These are phyloP conservation scores for Butorides virescens DNA, from an alignment of 2,113 vertebrate genomes.

Conservation along the genomic window DNA sequence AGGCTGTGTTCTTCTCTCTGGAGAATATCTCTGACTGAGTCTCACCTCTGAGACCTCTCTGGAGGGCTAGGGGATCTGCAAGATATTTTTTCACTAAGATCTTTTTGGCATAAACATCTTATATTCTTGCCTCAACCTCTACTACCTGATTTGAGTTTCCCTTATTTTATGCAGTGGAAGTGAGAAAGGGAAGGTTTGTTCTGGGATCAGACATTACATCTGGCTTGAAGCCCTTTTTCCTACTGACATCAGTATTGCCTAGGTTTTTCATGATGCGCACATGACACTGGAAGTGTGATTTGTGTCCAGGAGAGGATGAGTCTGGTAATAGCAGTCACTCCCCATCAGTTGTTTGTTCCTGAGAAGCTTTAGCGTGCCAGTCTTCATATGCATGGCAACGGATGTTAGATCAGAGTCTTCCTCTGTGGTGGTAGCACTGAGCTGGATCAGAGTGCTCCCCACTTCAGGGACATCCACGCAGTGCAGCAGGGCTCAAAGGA, in stretches of 20 bases:
- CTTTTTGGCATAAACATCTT: neutral
- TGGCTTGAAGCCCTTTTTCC: neutral
- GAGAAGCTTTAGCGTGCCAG: neutral
- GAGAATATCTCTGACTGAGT: neutral
- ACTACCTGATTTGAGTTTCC: neutral
- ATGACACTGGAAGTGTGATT: neutral
- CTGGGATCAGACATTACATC: neutral
- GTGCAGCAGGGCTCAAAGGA: neutral
- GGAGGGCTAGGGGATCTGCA: neutral
- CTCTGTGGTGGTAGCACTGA: neutral
- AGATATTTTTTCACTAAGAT: neutral
- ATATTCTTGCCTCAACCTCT: neutral
- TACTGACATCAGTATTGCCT: neutral
- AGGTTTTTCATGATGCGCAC: neutral
- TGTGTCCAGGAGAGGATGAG: neutral
- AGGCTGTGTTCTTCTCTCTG: neutral
- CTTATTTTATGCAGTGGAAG: neutral
- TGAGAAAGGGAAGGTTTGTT: neutral
- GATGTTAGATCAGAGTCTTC: neutral
- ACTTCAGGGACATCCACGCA: neutral
- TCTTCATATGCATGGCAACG: neutral
- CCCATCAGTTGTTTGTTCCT: neutral
- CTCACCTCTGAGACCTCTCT: neutral
- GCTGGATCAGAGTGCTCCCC: neutral
- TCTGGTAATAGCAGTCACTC: neutral